Evolutionary conservation across 2,113 vertebrate genomes (phyloP), one percentile per base, ranked within the genome.

Genomic region (Hymenochirus boettgeri): DNA sequence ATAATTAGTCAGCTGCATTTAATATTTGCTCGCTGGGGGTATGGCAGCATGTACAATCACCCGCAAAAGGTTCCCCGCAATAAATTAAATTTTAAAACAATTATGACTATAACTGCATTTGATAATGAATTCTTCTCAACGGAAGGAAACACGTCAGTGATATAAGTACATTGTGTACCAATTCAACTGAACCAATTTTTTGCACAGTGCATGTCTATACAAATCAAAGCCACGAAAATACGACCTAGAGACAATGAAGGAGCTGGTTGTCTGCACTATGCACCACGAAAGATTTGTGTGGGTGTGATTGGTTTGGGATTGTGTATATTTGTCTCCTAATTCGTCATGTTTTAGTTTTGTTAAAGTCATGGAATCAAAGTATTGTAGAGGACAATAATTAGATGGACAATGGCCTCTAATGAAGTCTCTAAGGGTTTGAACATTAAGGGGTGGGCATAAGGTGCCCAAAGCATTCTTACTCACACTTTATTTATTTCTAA

Each of bases 371-470:
- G 46, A 21, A 48, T 23, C 18, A 48, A 4, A 48, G 9, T 1
- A 48, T 4, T 42, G n/a, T n/a, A 10, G n/a, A 42, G 17, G n/a
- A 42, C 15, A 42, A 42, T 42, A 4, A 42, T 42, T 42, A 42
- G 39, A 11, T 18, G 17, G 39, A 42, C 39, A 42, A 42, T 42
- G 39, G 39, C 39, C 4, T 42, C 12, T 42, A 3, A 42, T 42
- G 39, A n/a, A n/a, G 25, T 51, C 62, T 69, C 17, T 35, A 35
- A 27, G 10, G 15, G 11, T 26, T 15, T 57, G 19, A 7, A 17
- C 24, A 51, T 21, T 67, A 6, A 26, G 55, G 4, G 39, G 65
- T 27, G 71, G 53, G 21, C 3, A 15, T 24, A 31, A 31, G 29
- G 29, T 31, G 29, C 29, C 29, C 10, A 10, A 31, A 31, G 29